These are phyloP conservation scores for Pungitius pungitius DNA, from an alignment of 2,113 vertebrate species.

Conservation along the genomic window DNA sequence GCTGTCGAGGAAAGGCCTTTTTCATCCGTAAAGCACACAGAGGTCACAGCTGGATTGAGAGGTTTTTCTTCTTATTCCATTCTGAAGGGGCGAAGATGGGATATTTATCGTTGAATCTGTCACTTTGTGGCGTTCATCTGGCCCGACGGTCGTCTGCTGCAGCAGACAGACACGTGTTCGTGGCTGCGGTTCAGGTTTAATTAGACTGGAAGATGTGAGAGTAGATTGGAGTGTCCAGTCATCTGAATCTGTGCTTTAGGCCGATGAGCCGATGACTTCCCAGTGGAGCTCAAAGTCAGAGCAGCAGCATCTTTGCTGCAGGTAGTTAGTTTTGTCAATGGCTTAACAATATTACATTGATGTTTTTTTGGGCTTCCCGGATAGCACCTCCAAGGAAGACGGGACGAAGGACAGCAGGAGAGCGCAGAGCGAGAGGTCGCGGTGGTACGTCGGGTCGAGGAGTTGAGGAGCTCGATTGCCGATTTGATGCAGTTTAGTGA, in stretches of 20 bases:
- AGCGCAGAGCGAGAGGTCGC: too few species aligned
- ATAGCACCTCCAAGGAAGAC: too few species aligned
- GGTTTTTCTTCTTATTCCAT: not conserved
- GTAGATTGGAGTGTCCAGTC: not conserved
- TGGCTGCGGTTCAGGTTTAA: conserved; percentile 15
- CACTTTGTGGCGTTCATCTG: not conserved
- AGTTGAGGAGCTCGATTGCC: too few species aligned
- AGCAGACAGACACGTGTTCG: not conserved
- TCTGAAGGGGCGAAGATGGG: not conserved
- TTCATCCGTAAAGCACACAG: too few species aligned
- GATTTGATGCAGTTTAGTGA: too few species aligned
- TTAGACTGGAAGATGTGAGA: conserved; percentile 14
- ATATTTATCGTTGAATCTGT: not conserved
- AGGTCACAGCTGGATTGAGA: not conserved
- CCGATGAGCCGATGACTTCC: conserved; percentile 3
- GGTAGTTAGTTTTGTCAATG: not conserved
- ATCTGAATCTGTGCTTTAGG: not conserved
- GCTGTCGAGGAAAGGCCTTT: too few species aligned
- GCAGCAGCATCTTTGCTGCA: not conserved
- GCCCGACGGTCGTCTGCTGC: not conserved
- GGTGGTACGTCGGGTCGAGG: too few species aligned
- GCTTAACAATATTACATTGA: not conserved
- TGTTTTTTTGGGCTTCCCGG: too few species aligned
- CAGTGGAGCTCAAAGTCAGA: not conserved
- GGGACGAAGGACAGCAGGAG: too few species aligned